Evolutionary conservation across 2,888 invertebrate genomes (phyloP).

Genomic region (Ormyrus nitidulus): DNA sequence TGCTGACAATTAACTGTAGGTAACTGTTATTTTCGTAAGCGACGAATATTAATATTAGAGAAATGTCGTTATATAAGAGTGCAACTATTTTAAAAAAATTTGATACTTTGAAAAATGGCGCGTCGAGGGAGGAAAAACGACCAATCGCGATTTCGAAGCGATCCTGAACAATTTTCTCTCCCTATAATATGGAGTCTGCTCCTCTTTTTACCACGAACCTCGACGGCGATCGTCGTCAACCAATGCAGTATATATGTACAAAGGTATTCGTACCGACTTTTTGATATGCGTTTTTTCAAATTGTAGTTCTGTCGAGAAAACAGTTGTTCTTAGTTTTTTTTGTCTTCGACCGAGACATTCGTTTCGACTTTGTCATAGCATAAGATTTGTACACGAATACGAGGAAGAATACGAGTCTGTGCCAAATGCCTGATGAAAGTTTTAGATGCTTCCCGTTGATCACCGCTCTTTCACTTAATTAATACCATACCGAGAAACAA

Average conservation of each 20-base stretch:
- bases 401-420: slow-evolving; percentile 36
- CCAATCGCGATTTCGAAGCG: slow-evolving; percentile 50
- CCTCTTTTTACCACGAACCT: slow-evolving; percentile 38
- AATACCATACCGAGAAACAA: slow-evolving; percentile 23
- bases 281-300: slow-evolving; percentile 55
- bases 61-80: background rate
- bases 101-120: slow-evolving; percentile 33
- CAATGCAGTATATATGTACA: slow-evolving; percentile 54
- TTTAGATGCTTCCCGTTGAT: slow-evolving; percentile 42
- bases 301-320: slow-evolving; percentile 28
- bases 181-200: slow-evolving; percentile 28
- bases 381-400: slow-evolving; percentile 28
- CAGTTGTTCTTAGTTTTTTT: slow-evolving; percentile 16
- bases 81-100: background rate
- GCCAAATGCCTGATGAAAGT: slow-evolving; percentile 54
- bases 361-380: slow-evolving; percentile 33
- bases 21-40: background rate
- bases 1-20: too few species aligned
- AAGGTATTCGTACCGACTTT: slow-evolving; percentile 54
- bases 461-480: slow-evolving; percentile 14
- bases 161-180: slow-evolving; percentile 23
- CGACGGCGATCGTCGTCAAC: slow-evolving; percentile 9
- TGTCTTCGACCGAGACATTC: slow-evolving; percentile 41
- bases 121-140: slow-evolving; percentile 32
- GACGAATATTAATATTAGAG: slow-evolving; percentile 6